Base-by-base conservation (phyloP, 2,888 invertebrate species). In the Neoitamus cyanurus region DNA sequence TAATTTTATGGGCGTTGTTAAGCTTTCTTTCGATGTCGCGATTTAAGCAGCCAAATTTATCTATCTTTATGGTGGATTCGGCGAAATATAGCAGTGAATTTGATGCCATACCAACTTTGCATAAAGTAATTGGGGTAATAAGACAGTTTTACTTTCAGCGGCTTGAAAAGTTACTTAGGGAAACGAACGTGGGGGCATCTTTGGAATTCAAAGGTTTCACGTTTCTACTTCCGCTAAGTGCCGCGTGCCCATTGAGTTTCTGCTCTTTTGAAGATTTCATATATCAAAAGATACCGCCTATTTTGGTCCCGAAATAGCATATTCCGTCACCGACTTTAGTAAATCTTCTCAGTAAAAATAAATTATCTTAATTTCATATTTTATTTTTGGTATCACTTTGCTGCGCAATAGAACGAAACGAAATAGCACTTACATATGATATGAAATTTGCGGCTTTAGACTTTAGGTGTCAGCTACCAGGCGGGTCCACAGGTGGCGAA, bases 21-120 rank as follows among this genome's bases (percentile, higher is more conserved):
- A 82, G 82, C 82, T 82, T 69, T 82, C 82, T 68, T 82, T 82
- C 78, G 78, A 80, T 80, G 78, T 80, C 30, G 58, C 58, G 58
- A 15, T 58, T 80, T 80, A 80, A 80, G 78, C 34, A 75, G 28
- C 75, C 75, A 75, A 75, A 75, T 75, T 75, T 75, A 30, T 75
- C 75, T 75, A 75, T 75, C 75, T 75, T 75, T 37, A 75, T 37
- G 75, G 75, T 28, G 75, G 75, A 42, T 75, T 75, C 25, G 75
- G 75, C 37, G 75, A 75, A 75, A 75, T 75, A 75, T 28, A 42
- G 75, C 75, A 31, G 42, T 9, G 20, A 42, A 20, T 75, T 75
- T 75, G 42, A 34, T 46, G 75, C 25, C 42, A 11, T 1, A 75
- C 42, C 75, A 25, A 25, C 75, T 75, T 75, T 37, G 75, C 75